Base-by-base conservation (phyloP, 92 coral and sea anemone genomes). In the Palythoa grandiflora region DNA sequence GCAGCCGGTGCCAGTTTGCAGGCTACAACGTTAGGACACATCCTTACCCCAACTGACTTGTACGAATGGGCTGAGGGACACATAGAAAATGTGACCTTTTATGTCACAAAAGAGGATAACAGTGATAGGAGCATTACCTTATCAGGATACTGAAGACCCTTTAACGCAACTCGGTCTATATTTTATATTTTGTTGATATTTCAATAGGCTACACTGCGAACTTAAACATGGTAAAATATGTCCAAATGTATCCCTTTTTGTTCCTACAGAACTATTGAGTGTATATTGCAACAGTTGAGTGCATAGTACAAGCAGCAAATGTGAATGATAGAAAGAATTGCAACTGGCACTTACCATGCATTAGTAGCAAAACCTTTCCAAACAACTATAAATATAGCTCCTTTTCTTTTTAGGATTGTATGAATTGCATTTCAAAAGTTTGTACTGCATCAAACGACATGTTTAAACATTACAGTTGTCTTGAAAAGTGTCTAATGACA, bases 21-120 rank as follows among this genome's bases (percentile, higher is more conserved):
- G 55, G 78, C 78, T 16, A 73, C 57, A 73, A 73, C 36, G 11
- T 73, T 57, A 73, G 78, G 78, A 11, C 78, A 73, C 78, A 73
- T 73, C 35, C 78, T 73, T 15, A 73, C 78, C 55, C 57, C 78
- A 73, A 39, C 78, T 73, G 78, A 73, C 78, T 73, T 73, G 78
- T 73, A 73, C 14, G 55, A 73, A 73, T 73, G 78, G 78, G 78
- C 78, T 15, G 14, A 73, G 57, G 55, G 14, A 73, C 78, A 73
- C 71, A 17, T n/a, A n/a, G n/a, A n/a, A n/a, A n/a, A n/a, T n/a
- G n/a, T n/a, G n/a, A n/a, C n/a, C n/a, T n/a, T n/a, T n/a, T n/a
- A n/a, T n/a, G n/a, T n/a, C n/a, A n/a, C n/a, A n/a, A n/a, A n/a
- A n/a, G n/a, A 20, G 71, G 38, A 65, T 17, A 65, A 65, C 71